Conservation (phyloP, 37 sponge, comb jelly and placozoan species). For the Ianthella basta region DNA sequence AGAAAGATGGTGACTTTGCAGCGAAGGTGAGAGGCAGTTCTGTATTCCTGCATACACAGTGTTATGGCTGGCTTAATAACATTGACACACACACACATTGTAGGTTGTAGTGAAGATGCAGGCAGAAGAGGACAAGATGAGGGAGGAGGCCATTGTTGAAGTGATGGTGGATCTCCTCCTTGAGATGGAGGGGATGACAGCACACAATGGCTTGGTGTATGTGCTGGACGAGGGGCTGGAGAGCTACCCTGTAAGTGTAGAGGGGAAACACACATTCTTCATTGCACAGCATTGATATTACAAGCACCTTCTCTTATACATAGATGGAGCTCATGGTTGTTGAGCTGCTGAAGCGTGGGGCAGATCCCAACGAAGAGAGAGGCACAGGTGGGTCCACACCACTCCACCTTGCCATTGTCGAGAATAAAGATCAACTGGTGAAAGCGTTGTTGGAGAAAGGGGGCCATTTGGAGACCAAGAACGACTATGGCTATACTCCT, state of each 20-base stretch:
- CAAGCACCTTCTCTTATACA: background rate
- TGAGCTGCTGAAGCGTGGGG: conserved; percentile 17
- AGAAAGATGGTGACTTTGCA: conserved; percentile 5
- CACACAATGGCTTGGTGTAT: conserved; percentile 11
- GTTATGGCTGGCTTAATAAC: too few species aligned
- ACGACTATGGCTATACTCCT: conserved; percentile 14
- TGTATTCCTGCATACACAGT: too few species aligned
- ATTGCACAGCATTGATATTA: background rate
- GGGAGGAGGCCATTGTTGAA: background rate
- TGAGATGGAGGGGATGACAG: background rate
- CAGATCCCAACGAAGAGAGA: conserved; percentile 19
- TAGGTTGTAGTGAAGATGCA: background rate
- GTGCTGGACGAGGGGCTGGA: background rate
- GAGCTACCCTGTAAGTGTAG: conserved; percentile 9
- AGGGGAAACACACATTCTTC: too few species aligned
- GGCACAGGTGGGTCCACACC: background rate
- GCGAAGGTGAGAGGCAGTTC: too few species aligned
- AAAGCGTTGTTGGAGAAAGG: conserved; percentile 20
- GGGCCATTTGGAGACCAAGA: background rate
- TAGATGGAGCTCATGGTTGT: background rate
- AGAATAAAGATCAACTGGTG: background rate
- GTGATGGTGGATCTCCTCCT: conserved; percentile 12
- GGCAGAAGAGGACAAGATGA: background rate
- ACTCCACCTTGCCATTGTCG: background rate
- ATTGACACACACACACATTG: too few species aligned